Percentiles rank a stretch among this genome's conserved stretches.
These are phyloP conservation scores for Tychaedon coryphoeus DNA, from an alignment of 2,113 vertebrate genomes.

Conservation along the genomic window DNA sequence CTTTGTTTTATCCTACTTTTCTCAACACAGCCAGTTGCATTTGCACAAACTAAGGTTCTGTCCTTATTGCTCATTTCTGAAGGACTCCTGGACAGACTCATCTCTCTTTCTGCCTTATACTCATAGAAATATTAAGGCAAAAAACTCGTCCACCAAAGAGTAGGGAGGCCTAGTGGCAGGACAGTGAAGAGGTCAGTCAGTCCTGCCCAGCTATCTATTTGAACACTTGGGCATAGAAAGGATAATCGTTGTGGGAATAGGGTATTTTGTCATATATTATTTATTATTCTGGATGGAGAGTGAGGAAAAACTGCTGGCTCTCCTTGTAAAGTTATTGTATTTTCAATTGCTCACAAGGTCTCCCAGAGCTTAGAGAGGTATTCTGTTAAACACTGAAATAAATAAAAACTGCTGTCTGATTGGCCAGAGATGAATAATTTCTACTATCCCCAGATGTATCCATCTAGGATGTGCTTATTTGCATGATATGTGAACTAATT, in stretches of 20 bases:
- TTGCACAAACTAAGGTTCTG: background rate
- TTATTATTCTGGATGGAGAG: slow-evolving; percentile 11
- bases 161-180: background rate
- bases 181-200: background rate
- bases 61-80: background rate
- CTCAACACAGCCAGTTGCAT: background rate
- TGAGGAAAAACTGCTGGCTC: slow-evolving; percentile 43
- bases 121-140: rapidly evolving
- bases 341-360: slow-evolving; percentile 42
- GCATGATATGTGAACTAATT: slow-evolving; percentile 65
- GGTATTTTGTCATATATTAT: slow-evolving; percentile 21
- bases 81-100: rapidly evolving
- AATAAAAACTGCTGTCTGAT: slow-evolving; percentile 61
- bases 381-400: slow-evolving; percentile 46
- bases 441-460: slow-evolving; percentile 52
- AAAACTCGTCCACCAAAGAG: background rate
- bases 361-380: slow-evolving; percentile 58
- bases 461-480: slow-evolving; percentile 60
- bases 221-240: background rate
- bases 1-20: background rate
- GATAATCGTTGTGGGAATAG: background rate
- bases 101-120: background rate
- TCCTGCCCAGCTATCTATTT: background rate
- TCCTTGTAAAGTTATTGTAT: slow-evolving; percentile 56
- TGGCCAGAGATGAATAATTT: slow-evolving; percentile 41